Percentiles rank a stretch among this genome's conserved stretches.
Conservation (phyloP, 1,140 invertebrate species). For the Zaprionus kolodkinae region DNA sequence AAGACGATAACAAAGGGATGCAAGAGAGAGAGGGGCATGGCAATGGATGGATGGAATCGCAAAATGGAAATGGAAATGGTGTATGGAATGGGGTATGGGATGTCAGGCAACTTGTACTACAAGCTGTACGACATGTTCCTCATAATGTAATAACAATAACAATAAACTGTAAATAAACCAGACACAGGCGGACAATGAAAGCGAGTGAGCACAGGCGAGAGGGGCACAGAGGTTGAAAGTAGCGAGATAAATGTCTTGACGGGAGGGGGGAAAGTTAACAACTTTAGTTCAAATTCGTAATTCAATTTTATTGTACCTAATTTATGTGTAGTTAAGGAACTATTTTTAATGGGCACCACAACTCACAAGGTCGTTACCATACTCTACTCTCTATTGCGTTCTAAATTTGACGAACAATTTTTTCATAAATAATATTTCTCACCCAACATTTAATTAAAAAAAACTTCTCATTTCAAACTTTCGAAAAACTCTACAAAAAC, state of each 20-base stretch:
- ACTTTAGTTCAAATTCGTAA: not conserved
- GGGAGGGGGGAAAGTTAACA: not conserved
- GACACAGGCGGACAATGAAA: conserved; percentile 27
- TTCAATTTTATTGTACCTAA: not conserved
- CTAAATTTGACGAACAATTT: conserved; percentile 15
- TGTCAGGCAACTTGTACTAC: conserved; percentile 36
- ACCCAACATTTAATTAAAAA: conserved; percentile 68
- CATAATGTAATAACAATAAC: conserved; percentile 61
- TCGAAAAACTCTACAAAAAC: conserved; percentile 38
- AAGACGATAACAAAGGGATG: conserved; percentile 27
- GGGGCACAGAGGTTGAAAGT: not conserved
- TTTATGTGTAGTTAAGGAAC: not conserved
- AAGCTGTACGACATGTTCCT: conserved; percentile 36
- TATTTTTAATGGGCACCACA: not conserved
- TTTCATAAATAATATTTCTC: conserved; percentile 24
- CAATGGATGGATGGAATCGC: not conserved
- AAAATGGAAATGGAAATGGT: not conserved
- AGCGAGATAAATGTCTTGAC: not conserved
- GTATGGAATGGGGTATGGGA: not conserved
- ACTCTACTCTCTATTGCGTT: not conserved
- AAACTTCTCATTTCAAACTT: conserved; percentile 62
- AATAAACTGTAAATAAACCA: conserved; percentile 47
- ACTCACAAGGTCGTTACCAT: conserved; percentile 55
- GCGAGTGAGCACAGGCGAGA: not conserved
- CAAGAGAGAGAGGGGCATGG: not conserved